These are phyloP conservation scores for Takifugu bimaculatus DNA, from an alignment of 2,113 vertebrate species.

Conservation along the genomic window DNA sequence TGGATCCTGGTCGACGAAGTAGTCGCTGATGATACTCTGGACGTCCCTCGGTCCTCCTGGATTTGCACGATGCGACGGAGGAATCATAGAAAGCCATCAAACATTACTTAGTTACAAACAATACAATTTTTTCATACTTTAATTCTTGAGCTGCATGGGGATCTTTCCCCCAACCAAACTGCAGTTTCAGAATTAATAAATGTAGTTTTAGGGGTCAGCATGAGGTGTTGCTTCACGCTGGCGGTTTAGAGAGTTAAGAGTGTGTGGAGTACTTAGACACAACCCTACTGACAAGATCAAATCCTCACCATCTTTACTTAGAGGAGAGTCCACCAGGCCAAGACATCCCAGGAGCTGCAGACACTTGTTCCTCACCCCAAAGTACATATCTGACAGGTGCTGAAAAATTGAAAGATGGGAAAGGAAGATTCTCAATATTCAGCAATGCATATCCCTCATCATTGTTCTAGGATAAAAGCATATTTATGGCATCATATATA, in stretches of 20 bases:
- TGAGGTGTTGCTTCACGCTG: too few species aligned
- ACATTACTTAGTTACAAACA: too few species aligned
- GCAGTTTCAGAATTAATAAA: too few species aligned
- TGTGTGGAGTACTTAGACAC: background rate
- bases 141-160: too few species aligned
- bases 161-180: too few species aligned
- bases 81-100: background rate
- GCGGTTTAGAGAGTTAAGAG: too few species aligned
- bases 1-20: conserved; percentile 93
- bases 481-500: too few species aligned
- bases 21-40: conserved; percentile 92
- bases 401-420: conserved; percentile 32
- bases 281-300: conserved; percentile 27
- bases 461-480: too few species aligned
- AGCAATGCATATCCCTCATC: too few species aligned
- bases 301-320: conserved; percentile 79
- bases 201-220: too few species aligned
- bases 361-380: conserved; percentile 94
- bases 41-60: conserved; percentile 79
- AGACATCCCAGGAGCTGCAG: conserved; percentile 91
- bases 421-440: background rate
- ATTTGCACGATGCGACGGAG: conserved; percentile 6
- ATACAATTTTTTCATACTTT: too few species aligned
- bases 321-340: conserved; percentile 79
- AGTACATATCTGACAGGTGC: conserved; percentile 90